Evolutionary conservation across 2,113 vertebrate species (phyloP), one percentile per base, ranked within the genome.

Genomic region (Ranitomeya variabilis): DNA sequence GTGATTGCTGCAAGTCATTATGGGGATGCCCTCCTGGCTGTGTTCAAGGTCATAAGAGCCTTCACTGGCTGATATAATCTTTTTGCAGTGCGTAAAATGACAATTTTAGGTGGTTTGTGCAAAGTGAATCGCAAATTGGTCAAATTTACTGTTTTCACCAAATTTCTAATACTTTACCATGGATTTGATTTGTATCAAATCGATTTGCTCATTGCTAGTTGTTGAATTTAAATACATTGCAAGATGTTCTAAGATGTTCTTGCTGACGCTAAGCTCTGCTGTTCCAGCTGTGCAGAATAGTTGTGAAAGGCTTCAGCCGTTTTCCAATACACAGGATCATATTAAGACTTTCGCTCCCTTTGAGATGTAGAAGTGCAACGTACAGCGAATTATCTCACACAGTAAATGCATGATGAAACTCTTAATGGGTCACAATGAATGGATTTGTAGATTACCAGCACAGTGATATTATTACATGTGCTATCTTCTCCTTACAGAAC

Each of bases 271-370:
- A 64, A 52, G 54, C 85, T 78, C 31, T 54, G 31, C 31, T 86
- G 23, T 45, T 85, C 67, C 31, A 23, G 54, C 71, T 77, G 73
- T 64, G 85, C 37, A 60, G 31, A 26, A 54, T 54, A 21, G 73
- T 37, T 52, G 69, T 55, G 71, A 60, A 86, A 62, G 85, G 85
- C 73, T 77, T 78, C 52, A 78, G 73, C 19, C 59, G 64, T 45
- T 86, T 86, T 37, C 9, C n/a, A 86, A 52, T 52, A 26, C 59
- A 69, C 16, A 60, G 9, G 55, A 86, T 76, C 67, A 86, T 55
- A 59, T 14, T 13, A 16, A 60, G 52, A 21, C 26, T 86, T 45
- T 51, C 26, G 0, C 71, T 71, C 66, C 51, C 45, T 54, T n/a
- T 51, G 71, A 62, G 60, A 12, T 9, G 37, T 11, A 26, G 16